phyloP scores from a whole-genome alignment of 2,113 vertebrate genomes.

The Oceanodroma tethys region DNA sequence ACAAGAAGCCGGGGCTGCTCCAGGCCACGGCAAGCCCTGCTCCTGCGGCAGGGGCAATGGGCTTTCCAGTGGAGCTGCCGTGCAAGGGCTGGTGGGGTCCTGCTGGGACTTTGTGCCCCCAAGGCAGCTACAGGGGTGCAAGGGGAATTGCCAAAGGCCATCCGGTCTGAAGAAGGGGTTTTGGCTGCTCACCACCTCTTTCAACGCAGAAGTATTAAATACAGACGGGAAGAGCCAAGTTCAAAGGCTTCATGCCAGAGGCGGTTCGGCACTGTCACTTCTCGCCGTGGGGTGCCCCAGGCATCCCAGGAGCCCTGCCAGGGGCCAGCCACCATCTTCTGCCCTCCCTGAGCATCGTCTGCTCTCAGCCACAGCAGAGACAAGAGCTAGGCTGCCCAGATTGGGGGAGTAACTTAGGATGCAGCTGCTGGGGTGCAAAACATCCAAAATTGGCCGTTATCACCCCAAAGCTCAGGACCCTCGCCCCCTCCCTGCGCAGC shows the following conservation, averaged over 20 bases:
- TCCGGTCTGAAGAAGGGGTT: not conserved
- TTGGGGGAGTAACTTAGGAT: accelerated
- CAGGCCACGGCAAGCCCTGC: not conserved
- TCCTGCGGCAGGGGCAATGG: not conserved
- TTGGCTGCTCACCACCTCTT: not conserved
- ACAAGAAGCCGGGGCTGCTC: not conserved
- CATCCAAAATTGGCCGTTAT: not conserved
- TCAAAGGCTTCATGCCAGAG: not conserved
- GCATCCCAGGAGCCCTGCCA: not conserved
- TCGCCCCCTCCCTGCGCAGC: not conserved
- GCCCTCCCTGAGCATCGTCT: accelerated
- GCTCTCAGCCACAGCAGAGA: not conserved
- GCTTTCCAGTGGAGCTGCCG: not conserved
- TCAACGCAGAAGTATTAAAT: not conserved
- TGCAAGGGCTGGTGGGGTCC: not conserved
- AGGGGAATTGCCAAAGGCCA: not conserved
- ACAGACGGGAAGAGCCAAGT: not conserved
- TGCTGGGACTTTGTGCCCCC: not conserved
- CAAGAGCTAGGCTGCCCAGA: not conserved
- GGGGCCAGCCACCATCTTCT: not conserved
- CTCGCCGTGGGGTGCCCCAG: accelerated
- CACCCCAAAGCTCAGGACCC: not conserved
- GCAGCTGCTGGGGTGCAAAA: not conserved
- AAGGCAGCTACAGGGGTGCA: not conserved
- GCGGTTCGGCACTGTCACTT: accelerated